A percentile compares a stretch with the other conserved stretches of the same genome.
Evolutionary conservation across 2,797 vertebrate genomes (phyloP).

Genomic region (Rachycentron canadum): DNA sequence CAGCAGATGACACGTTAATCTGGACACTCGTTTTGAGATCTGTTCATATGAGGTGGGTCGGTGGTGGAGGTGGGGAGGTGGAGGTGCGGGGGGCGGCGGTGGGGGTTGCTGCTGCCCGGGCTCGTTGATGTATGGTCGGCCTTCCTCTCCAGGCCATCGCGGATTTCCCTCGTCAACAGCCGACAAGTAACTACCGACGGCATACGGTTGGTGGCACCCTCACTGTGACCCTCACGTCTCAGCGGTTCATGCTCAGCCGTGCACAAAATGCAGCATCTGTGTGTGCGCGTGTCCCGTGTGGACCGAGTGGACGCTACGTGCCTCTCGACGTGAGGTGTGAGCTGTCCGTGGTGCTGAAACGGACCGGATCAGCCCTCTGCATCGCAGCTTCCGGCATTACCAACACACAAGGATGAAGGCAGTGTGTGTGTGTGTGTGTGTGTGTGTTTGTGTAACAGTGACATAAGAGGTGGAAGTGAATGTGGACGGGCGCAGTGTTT

Average conservation of each 20-base stretch:
- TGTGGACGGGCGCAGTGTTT: background rate
- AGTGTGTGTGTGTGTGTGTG: slow-evolving; percentile 18
- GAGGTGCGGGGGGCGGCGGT: too few relatives aligned
- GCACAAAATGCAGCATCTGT: slow-evolving; percentile 59
- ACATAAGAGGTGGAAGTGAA: background rate
- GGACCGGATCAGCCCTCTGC: slow-evolving; percentile 13
- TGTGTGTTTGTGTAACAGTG: slow-evolving; percentile 19
- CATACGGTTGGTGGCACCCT: slow-evolving; percentile 72
- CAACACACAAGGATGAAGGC: slow-evolving; percentile 19
- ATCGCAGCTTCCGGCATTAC: slow-evolving; percentile 44
- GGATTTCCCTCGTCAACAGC: slow-evolving; percentile 72
- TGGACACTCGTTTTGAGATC: slow-evolving; percentile 1
- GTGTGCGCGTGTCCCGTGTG: background rate
- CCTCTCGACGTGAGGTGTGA: background rate
- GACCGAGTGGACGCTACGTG: background rate
- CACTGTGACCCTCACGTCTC: slow-evolving; percentile 70
- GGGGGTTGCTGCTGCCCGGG: background rate
- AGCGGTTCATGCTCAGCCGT: slow-evolving; percentile 58
- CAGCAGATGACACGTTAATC: slow-evolving; percentile 9
- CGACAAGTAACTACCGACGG: slow-evolving; percentile 67
- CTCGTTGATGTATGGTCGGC: slow-evolving; percentile 57
- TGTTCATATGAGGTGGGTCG: background rate
- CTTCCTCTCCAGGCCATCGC: slow-evolving; percentile 71
- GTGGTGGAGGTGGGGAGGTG: too few relatives aligned
- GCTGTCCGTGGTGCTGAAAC: slow-evolving; percentile 43